Evolutionary conservation across 2,113 vertebrate species (phyloP).

Genomic region (Onychostruthus taczanowskii): DNA sequence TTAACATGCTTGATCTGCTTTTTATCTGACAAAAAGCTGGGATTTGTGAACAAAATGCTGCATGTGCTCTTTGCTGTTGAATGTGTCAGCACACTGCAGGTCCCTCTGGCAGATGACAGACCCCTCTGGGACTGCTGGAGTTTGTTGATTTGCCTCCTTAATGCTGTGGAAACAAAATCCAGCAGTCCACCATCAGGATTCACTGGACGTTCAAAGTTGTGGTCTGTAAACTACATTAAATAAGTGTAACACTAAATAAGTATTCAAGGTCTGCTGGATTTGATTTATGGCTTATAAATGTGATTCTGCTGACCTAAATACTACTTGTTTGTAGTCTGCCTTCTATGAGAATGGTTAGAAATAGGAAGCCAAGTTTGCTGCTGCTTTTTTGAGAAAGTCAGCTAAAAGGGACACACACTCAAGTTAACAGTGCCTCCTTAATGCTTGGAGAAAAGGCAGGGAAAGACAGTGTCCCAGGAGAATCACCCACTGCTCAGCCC

Average conservation of each 20-base stretch:
- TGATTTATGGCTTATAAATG: conserved; percentile 21
- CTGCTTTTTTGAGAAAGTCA: not conserved
- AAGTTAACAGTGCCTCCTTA: not conserved
- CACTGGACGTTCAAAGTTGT: not conserved
- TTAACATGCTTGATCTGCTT: not conserved
- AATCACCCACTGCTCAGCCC: not conserved
- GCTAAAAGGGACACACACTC: not conserved
- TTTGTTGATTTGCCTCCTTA: not conserved
- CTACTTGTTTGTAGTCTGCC: not conserved
- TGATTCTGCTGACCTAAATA: not conserved
- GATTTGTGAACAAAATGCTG: not conserved
- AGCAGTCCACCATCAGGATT: not conserved
- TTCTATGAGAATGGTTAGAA: not conserved
- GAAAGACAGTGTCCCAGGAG: not conserved
- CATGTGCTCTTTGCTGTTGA: not conserved
- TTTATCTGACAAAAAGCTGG: not conserved
- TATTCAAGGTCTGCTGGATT: not conserved
- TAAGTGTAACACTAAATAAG: not conserved
- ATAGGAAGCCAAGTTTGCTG: not conserved
- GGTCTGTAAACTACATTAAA: not conserved
- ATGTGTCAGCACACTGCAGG: not conserved
- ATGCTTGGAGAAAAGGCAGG: not conserved
- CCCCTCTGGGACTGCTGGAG: not conserved
- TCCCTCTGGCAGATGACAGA: not conserved
- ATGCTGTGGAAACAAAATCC: not conserved